Evolutionary conservation across 2,888 invertebrate species (phyloP), one percentile per base, ranked within the genome.

Genomic region (Frankliniella intonsa): DNA sequence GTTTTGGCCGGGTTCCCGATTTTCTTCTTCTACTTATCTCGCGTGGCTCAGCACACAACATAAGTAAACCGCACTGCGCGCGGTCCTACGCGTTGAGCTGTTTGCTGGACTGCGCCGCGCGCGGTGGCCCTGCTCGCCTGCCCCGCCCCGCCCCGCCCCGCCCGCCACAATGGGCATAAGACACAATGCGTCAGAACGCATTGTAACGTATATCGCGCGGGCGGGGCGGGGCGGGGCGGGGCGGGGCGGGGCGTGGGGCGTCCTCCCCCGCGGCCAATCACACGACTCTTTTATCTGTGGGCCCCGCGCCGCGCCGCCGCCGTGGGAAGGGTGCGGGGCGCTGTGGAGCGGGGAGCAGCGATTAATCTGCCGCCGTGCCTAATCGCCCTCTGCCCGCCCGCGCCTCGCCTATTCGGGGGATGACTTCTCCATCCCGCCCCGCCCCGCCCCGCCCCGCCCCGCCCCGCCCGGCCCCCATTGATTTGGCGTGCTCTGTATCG

Each of bases 361-460:
- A 38, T 38, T 38, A 38, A 38, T 38, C 38, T 38, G 38, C 38
- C 38, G 38, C 38, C 38, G 38, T 38, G 38, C 38, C 38, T 38
- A 38, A 38, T 38, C 38, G 38, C 38, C 69, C 65, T 9, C 65
- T 11, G 22, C 22, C 0, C 22, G 69, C 10, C 12, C 25, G 11
- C 69, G 12, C 22, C 69, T 9, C 69, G 69, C 69, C 69, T 22
- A 25, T 76, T 76, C 55, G 62, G 62, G 62, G 62, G n/a, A 62
- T 62, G 62, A 62, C 62, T 62, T 62, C n/a, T n/a, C 62, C 62
- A 62, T 62, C 62, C n/a, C 62, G 62, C 62, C 17, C 62, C 55
- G 12, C 55, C 55, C 55, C 55, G 55, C 55, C 55, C 62, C 62
- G 62, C 62, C 7, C 62, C 11, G 62, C 62, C 62, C 11, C 62